These are phyloP conservation scores for Busseola fusca DNA, from an alignment of 2,888 invertebrate species.

Conservation along the genomic window DNA sequence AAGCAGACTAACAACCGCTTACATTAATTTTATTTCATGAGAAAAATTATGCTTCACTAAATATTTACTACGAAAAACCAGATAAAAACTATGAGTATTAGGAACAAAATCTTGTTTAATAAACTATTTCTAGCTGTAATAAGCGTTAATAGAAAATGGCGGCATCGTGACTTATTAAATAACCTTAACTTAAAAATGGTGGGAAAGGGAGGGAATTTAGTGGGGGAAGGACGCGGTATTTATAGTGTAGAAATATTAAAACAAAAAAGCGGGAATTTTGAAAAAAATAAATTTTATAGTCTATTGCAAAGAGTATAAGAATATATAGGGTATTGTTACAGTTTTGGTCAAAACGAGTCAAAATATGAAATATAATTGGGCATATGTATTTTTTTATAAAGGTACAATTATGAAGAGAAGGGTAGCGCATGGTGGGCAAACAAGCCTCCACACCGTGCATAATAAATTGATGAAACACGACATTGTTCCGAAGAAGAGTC, in stretches of 20 bases:
- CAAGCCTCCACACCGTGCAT: background rate
- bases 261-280: constrained; percentile 72
- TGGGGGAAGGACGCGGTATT: constrained; percentile 84
- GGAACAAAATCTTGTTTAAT: background rate
- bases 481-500: background rate
- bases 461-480: background rate
- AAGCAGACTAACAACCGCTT: constrained; percentile 45
- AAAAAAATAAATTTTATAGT: constrained; percentile 46
- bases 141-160: constrained; percentile 55
- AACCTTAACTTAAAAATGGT: constrained; percentile 79
- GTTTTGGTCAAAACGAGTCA: background rate
- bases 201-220: constrained; percentile 79
- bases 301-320: too few species aligned
- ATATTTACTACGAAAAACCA: constrained; percentile 4
- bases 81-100: background rate
- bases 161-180: constrained; percentile 68
- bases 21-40: constrained; percentile 19
- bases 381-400: background rate
- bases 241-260: constrained; percentile 69
- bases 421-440: background rate
- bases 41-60: background rate
- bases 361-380: background rate
- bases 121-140: constrained; percentile 11
- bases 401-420: background rate
- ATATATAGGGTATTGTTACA: too few species aligned